Base-by-base conservation (phyloP, 1,140 invertebrate species). In the Heliothis virescens region DNA sequence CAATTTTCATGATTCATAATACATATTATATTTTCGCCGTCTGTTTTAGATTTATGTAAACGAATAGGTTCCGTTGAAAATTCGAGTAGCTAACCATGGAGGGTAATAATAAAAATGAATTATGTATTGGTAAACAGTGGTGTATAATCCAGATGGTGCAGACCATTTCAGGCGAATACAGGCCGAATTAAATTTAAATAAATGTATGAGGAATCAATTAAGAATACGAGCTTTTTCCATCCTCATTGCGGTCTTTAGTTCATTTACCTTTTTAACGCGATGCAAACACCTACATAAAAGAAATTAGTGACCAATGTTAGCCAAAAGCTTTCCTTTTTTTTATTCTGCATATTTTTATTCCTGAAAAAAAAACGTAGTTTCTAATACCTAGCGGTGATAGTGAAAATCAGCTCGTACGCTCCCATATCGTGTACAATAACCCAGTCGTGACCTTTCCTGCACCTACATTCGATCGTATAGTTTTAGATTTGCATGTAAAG, bases 31-130 rank as follows among this genome's bases (percentile, higher is more conserved):
- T 75, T 52, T 57, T 41, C 69, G 21, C 18, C 50, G 69, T 34
- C 52, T 57, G 50, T 57, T 73, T 73, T 73, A 73, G 69, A 73
- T 73, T 67, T 67, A 67, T 67, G 63, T 67, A 67, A 67, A 67
- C 21, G 50, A 16, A 50, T 41, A 67, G 34, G 63, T 21, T 48
- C 41, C n/a, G 63, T 16, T 50, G 16, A 53, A 52, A 71, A 53
- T 71, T 50, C 5, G 50, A 29, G 26, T 55, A 48, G 10, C 18
- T 50, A 21, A 69, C 21, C 13, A 26, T 11, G 13, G 26, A 57
- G 52, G 26, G 52, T 16, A 15, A 55, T 72, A 55, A 72, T 53
- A 72, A 72, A 72, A 72, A 47, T 63, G 62, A 63, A 63, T 63
- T 34, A 47, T 63, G 60, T 63, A 41, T 63, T 63, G 26, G 26